Conservation (phyloP, 2,113 vertebrate genomes). For the Dissostichus mawsoni region DNA sequence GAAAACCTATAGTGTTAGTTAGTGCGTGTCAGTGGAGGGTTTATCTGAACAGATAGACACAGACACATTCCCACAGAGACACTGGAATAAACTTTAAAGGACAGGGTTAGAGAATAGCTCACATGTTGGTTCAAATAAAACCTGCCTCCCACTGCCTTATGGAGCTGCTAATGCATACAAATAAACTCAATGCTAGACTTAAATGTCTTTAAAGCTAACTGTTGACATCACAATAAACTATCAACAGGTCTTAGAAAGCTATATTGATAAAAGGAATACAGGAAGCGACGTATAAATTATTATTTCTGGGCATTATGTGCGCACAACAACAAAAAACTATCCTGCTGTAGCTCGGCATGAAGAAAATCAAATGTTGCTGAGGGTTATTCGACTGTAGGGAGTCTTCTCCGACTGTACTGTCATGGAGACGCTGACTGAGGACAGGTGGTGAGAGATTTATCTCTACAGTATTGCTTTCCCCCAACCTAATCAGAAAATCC, state of each 20-base stretch:
- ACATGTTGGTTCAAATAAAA: conserved; percentile 3
- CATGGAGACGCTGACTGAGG: conserved; percentile 73
- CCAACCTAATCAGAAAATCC: conserved; percentile 77
- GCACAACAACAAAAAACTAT: neutral
- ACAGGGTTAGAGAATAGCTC: neutral
- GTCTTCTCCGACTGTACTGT: conserved; percentile 39
- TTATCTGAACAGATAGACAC: conserved; percentile 49
- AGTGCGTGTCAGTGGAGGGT: conserved; percentile 26
- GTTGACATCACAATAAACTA: neutral
- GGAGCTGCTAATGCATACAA: neutral
- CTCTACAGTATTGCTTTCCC: conserved; percentile 72
- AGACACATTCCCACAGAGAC: conserved; percentile 9
- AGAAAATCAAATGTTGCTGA: neutral
- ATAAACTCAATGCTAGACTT: neutral
- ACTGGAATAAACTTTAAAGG: conserved; percentile 7
- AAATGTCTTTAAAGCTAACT: neutral
- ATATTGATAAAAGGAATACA: neutral
- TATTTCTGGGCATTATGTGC: too few relatives aligned
- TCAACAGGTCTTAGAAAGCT: neutral
- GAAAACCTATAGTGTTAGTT: conserved; percentile 41
- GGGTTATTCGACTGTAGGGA: neutral
- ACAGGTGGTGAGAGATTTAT: conserved; percentile 72
- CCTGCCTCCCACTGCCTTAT: neutral
- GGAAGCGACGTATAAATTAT: too few relatives aligned
- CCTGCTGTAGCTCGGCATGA: neutral